Percentiles rank a stretch among this genome's conserved stretches.
Evolutionary conservation across 2,113 vertebrate species (phyloP).

Genomic region (Ctenodactylus gundi): DNA sequence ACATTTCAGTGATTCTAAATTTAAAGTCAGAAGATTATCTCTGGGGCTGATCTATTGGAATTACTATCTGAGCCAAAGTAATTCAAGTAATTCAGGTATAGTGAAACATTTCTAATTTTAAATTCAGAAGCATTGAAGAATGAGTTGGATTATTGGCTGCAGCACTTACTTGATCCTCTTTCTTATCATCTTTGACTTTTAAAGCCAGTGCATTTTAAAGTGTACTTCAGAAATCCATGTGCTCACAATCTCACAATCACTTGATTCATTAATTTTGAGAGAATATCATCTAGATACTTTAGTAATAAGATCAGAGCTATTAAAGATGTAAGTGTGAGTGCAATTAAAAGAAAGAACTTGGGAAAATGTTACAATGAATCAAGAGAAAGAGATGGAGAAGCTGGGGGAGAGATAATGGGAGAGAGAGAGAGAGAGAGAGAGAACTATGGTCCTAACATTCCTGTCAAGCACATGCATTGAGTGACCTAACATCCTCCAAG

Average conservation of each 20-base stretch:
- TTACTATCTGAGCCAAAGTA: slow-evolving; percentile 81
- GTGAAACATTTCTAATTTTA: slow-evolving; percentile 82
- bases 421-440: not conserved
- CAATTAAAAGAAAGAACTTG: slow-evolving; percentile 35
- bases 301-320: slow-evolving; percentile 51
- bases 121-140: slow-evolving; percentile 80
- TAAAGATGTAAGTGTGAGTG: not conserved
- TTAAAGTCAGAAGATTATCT: slow-evolving; percentile 81
- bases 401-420: not conserved
- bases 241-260: slow-evolving; percentile 48
- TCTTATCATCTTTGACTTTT: slow-evolving; percentile 72
- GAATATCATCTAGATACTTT: slow-evolving; percentile 37
- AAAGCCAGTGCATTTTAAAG: slow-evolving; percentile 45
- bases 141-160: slow-evolving; percentile 71
- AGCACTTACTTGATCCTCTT: slow-evolving; percentile 51
- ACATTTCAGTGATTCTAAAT: slow-evolving; percentile 80
- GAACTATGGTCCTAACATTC: fast-evolving
- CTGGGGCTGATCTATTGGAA: slow-evolving; percentile 79
- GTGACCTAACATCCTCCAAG: not conserved
- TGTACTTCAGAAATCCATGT: slow-evolving; percentile 52
- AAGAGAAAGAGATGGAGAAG: not conserved
- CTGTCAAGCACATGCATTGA: not conserved
- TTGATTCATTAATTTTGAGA: slow-evolving; percentile 53
- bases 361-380: slow-evolving; percentile 2
- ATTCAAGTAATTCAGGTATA: slow-evolving; percentile 79